phyloP scores from a whole-genome alignment of 2,113 vertebrate genomes.

The pig (Sus scrofa) region T2T-Sscrofa CM000813.6:157991501-157992000 shows the following conservation, averaged over 20 bases:
- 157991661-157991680: too few species aligned
- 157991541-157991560: neutral
- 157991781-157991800: neutral
- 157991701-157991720: too few species aligned
- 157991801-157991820: neutral
- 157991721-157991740: neutral
- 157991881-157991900: conserved; percentile 15
- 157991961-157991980: too few species aligned
- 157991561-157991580: neutral
- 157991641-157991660: too few species aligned
- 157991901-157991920: neutral
- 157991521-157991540: neutral
- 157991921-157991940: neutral
- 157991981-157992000: too few species aligned
- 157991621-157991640: too few species aligned
- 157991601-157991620: too few species aligned
- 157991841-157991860: neutral
- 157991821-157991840: neutral
- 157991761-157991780: neutral
- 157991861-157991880: neutral
- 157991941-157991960: too few species aligned
- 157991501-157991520: neutral
- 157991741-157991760: neutral
- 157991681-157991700: too few species aligned
- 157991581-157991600: too few species aligned